Conservation (phyloP, 1,140 invertebrate species). For the Orius laevigatus region DNA sequence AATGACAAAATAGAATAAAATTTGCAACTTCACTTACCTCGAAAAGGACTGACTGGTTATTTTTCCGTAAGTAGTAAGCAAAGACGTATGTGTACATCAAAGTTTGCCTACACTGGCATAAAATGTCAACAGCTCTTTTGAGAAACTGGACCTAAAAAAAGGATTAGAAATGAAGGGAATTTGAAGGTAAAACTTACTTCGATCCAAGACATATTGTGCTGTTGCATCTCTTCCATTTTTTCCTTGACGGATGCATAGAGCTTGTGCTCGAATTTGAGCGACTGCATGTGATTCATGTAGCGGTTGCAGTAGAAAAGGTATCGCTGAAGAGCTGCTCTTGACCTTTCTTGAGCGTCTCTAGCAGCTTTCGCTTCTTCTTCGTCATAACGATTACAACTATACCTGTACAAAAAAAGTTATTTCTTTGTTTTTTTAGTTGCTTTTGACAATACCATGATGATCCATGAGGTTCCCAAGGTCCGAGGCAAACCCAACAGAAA, state of each 20-base stretch:
- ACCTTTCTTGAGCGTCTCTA: conserved; percentile 87
- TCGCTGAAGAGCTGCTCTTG: conserved; percentile 74
- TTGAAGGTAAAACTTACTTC: conserved; percentile 50
- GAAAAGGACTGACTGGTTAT: conserved; percentile 98
- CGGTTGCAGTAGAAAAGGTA: conserved; percentile 98
- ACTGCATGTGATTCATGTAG: conserved; percentile 99
- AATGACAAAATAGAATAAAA: conserved; percentile 3
- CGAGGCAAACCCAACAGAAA: conserved; percentile 98
- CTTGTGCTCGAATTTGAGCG: conserved; percentile 94
- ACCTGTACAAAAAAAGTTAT: conserved; percentile 33
- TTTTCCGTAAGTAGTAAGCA: conserved; percentile 94
- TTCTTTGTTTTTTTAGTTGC: background rate
- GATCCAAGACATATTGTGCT: conserved; percentile 99
- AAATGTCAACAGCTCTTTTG: conserved; percentile 93
- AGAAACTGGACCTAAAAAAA: conserved; percentile 75
- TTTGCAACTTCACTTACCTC: conserved; percentile 51
- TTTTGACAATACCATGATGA: conserved; percentile 66
- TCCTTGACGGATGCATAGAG: conserved; percentile 84
- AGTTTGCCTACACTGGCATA: conserved; percentile 93
- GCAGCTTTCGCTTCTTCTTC: conserved; percentile 93
- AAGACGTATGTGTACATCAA: conserved; percentile 99
- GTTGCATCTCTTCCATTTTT: conserved; percentile 99
- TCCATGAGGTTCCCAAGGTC: conserved; percentile 96
- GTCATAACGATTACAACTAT: conserved; percentile 96
- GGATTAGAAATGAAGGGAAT: background rate